Base-by-base conservation (phyloP, 2,797 vertebrate species). In the Sebastes elongatus region DNA sequence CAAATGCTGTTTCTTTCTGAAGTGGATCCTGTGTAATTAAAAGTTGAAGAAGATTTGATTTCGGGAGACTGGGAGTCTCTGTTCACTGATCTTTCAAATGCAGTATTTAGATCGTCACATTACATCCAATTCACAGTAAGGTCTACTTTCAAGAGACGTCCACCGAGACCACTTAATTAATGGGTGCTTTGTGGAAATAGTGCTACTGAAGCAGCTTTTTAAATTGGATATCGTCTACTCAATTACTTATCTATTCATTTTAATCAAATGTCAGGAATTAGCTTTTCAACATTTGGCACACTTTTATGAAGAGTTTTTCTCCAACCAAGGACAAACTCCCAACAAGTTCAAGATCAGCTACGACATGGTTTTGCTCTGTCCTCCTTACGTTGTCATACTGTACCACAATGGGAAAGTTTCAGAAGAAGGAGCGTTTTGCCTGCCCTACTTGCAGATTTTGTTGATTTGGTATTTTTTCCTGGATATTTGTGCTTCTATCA, bases 151-250 rank as follows among this genome's bases (percentile, higher is more conserved):
- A 65, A 64, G 67, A 86, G 32, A 69, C 35, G 32, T 80, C 61
- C 67, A 7, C 52, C 30, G 61, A 85, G 78, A 71, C n/a, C 10
- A 2, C 38, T 79, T 83, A 59, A 85, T 84, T 82, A 89, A 83
- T 65, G 52, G 52, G 67, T 65, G 49, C 38, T 67, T 49, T 61
- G 42, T 59, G 52, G 69, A 82, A 81, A 68, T 10, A 7, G n/a
- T 6, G 76, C 56, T 25, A 10, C 60, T 46, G 27, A 56, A 55
- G 67, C 74, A 38, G 55, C 55, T 70, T 89, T 80, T 81, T 27
- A 32, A 57, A 77, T 81, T 18, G 28, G 55, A 62, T 38, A 42
- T 23, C 7, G 4, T 60, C 25, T 56, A 14, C 64, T 69, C 56
- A 42, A 23, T 74, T 1, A 76, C 38, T 42, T 22, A 65, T 74